phyloP scores from a whole-genome alignment of 2,797 vertebrate genomes.

The Notoglanidium macrostoma region DNA sequence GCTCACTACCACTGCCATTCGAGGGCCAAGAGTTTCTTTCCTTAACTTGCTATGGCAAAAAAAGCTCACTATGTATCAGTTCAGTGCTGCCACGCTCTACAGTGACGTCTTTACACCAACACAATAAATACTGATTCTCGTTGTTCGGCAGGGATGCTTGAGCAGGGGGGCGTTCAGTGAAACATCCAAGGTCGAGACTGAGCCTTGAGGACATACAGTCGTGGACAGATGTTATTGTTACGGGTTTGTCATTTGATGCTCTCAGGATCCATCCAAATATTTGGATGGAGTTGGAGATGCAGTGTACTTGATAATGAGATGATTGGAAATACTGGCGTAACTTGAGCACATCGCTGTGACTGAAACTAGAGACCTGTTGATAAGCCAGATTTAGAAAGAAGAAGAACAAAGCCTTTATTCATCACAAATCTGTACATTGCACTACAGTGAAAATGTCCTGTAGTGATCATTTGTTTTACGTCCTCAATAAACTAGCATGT shows the following conservation, averaged over 20 bases:
- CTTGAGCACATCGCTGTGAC: neutral
- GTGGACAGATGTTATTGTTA: conserved; percentile 55
- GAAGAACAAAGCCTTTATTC: conserved; percentile 1
- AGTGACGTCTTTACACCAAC: conserved; percentile 5
- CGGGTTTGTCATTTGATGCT: conserved; percentile 38
- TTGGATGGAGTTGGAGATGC: neutral
- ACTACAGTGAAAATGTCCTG: neutral
- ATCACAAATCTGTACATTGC: neutral
- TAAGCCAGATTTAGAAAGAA: neutral
- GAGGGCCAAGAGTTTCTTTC: conserved; percentile 63
- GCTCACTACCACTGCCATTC: conserved; percentile 18
- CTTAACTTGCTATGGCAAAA: conserved; percentile 65
- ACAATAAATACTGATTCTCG: conserved; percentile 67
- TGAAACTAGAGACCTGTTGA: neutral
- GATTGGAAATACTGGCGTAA: neutral
- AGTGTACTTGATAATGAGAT: conserved; percentile 4
- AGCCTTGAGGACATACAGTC: conserved; percentile 36
- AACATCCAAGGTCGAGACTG: conserved; percentile 31
- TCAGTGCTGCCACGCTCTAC: conserved; percentile 32
- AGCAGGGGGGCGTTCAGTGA: conserved; percentile 61
- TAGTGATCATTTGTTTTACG: neutral
- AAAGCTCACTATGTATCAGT: conserved; percentile 64
- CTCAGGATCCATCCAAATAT: conserved; percentile 23
- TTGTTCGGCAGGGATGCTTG: conserved; percentile 69
- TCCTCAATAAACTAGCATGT: neutral